Evolutionary conservation across 2,113 vertebrate genomes (phyloP), one percentile per base, ranked within the genome.

Genomic region (Seriola dumerili): DNA sequence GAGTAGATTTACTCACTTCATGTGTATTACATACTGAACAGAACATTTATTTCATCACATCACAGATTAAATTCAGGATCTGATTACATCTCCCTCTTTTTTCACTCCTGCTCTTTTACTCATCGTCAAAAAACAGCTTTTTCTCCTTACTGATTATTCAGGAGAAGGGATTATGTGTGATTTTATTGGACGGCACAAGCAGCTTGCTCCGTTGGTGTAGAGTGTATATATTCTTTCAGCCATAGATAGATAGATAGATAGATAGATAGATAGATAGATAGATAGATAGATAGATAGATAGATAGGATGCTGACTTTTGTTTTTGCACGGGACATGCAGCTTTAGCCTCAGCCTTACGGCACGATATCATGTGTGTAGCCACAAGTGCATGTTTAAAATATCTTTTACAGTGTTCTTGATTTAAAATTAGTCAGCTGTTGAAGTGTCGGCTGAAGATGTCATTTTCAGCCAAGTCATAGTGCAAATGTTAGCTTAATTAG

Each of bases 31-130:
- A 57, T 7, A 63, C 5, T 14, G 66, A 23, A 5, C 50, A 23
- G 25, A 36, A 46, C 44, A 17, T 66, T 32, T 40, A 61, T 62
- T 70, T 19, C 59, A 63, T 76, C 38, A 36, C 42, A 38, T 73
- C 23, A 19, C n/a, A 40, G 7, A 46, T 46, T 25, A 61, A 46
- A 70, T 50, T 34, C 29, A 63, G 72, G 11, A 23, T 16, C 34
- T n/a, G 12, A 38, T 57, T 9, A 38, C 23, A 36, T 17, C 8
- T 7, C 19, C 23, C 11, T 42, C 34, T 3, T 21, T 9, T 50
- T 34, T n/a, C 11, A 21, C 21, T 36, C 21, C 8, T 19, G 9
- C 44, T 32, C 25, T 10, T 2, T 11, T 46, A 16, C 36, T 40
- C 19, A 11, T 34, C 48, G 21, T 54, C 25, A 69, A 29, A 54